Conservation (phyloP, 2,888 invertebrate species). For the Tanytarsus gracilentus region DNA sequence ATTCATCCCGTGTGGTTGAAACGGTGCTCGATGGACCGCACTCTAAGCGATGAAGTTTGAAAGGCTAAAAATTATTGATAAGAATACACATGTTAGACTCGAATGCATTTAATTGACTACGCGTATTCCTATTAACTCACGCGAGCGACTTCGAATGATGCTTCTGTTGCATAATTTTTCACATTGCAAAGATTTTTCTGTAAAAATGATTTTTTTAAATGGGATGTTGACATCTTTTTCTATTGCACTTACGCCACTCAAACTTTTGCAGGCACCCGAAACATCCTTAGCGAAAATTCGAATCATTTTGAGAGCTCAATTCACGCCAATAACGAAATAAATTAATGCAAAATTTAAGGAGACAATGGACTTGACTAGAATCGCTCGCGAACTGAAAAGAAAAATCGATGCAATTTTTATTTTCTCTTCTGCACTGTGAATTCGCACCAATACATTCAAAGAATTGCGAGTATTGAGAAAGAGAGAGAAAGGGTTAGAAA, state of each 20-base stretch:
- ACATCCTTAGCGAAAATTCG: background rate
- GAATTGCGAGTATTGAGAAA: no score
- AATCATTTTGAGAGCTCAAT: constrained; percentile 10
- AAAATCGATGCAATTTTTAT: no score
- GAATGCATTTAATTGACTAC: background rate
- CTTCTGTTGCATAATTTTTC: constrained; percentile 42
- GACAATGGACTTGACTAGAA: no score
- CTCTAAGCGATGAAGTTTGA: constrained; percentile 82
- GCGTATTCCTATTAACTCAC: constrained; percentile 34
- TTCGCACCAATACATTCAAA: no score
- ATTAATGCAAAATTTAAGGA: no score
- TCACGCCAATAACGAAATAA: no score
- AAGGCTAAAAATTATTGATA: constrained; percentile 54
- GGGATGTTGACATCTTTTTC: background rate
- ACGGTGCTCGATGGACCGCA: constrained; percentile 68
- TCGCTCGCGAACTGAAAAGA: no score
- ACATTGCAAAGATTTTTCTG: background rate
- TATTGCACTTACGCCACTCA: background rate
- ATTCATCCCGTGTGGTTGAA: constrained; percentile 73
- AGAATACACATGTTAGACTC: background rate
- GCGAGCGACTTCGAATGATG: constrained; percentile 40
- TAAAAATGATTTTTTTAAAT: background rate
- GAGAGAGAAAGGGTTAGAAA: no score
- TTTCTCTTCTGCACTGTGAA: no score
- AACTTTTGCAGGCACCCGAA: background rate